Base-by-base conservation (phyloP, 2,888 invertebrate genomes). In the Drosophila infuscata region DNA sequence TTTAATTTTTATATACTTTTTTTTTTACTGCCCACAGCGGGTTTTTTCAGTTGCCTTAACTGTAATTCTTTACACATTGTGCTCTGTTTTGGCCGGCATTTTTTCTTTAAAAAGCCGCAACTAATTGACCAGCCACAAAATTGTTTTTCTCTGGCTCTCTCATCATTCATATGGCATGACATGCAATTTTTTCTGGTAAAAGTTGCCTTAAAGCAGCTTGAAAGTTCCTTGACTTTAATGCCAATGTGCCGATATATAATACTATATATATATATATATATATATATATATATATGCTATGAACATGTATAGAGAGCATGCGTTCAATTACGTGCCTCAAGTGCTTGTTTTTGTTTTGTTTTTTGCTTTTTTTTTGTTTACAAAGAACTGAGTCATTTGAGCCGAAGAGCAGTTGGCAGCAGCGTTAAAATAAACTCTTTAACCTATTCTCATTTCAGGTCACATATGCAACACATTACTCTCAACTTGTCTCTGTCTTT, bases 211-310 rank as follows among this genome's bases (percentile, higher is more conserved):
- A 76, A 82, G 63, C 84, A 71, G 88, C 89, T 84, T 87, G 64
- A 85, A 83, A 85, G 85, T 85, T 85, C 82, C 80, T 85, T 85
- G 85, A 85, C 85, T 87, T 71, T 35, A 56, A 49, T 80, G 62
- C 38, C 64, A 64, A 68, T 68, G 53, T 61, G 53, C 59, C 61
- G 71, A 71, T 61, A 72, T 57, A 62, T 61, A 52, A 64, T 74
- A 74, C 58, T 25, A 53, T 35, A 54, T 57, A 58, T 32, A 43
- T 43, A 52, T 30, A 17, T n/a, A 52, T 30, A 17, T 36, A 17
- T 20, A 25, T 57, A 32, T 52, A 30, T 60, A 59, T 41, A 35
- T 53, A 17, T 62, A 33, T 33, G 9, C 33, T 20, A 15, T n/a
- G 52, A 25, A n/a, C 36, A 17, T 20, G 7, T 36, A 33, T 25